Percentiles rank a stretch among this genome's conserved stretches.
phyloP scores from a whole-genome alignment of 2,113 vertebrate species.

The Brachypteracias leptosomus region DNA sequence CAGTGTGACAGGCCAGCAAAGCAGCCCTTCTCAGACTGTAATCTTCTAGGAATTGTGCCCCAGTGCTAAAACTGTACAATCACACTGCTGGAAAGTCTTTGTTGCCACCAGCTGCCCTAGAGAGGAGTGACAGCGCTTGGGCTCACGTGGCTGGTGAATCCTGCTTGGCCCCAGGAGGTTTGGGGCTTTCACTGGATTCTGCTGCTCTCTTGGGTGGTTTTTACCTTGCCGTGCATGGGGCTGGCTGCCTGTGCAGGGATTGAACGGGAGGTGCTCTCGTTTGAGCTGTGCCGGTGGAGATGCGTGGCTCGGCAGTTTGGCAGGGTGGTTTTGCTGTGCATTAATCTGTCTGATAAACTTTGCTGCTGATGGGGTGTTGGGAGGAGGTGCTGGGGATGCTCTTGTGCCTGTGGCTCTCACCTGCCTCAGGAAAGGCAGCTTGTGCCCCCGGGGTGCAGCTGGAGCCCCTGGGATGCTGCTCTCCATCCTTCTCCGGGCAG shows the following conservation, averaged over 20 bases:
- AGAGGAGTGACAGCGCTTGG: not conserved
- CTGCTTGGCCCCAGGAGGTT: rapidly evolving
- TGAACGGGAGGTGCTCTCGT: not conserved
- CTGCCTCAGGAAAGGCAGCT: not conserved
- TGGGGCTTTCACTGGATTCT: not conserved
- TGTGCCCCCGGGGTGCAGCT: not conserved
- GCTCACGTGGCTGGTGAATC: not conserved
- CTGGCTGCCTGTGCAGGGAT: not conserved
- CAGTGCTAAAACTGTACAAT: not conserved
- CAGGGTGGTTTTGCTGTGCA: not conserved
- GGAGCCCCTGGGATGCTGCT: not conserved
- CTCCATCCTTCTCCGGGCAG: not conserved
- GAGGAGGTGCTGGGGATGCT: not conserved
- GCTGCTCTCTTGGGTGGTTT: not conserved
- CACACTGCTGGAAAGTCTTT: not conserved
- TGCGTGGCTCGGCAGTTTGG: not conserved
- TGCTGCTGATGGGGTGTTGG: not conserved
- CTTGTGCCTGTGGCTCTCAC: not conserved
- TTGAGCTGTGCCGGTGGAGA: not conserved
- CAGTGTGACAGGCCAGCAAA: not conserved
- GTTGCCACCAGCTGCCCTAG: not conserved
- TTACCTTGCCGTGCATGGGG: not conserved
- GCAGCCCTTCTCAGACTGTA: not conserved
- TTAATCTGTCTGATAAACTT: not conserved
- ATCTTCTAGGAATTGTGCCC: not conserved